Percentiles rank a stretch among this genome's conserved stretches.
These are phyloP conservation scores for Halictus ligatus DNA, from an alignment of 2,888 invertebrate genomes.

Conservation along the genomic window DNA sequence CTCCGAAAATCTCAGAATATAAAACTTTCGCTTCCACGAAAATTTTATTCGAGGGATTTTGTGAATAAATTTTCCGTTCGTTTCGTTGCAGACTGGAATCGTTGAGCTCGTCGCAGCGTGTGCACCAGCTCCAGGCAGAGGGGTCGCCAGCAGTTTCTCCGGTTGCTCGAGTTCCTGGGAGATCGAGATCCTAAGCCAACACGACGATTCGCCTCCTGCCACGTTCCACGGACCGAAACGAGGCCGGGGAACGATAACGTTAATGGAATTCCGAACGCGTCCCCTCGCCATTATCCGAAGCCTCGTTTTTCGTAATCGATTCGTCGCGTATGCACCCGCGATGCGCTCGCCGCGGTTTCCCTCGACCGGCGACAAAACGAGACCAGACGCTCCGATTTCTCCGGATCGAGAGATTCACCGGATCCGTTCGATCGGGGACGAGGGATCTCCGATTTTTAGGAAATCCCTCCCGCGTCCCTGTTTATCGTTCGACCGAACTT, in stretches of 20 bases:
- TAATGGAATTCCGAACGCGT: constrained; percentile 44
- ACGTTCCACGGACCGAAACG: constrained; percentile 31
- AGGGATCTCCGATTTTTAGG: neutral
- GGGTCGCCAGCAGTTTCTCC: neutral
- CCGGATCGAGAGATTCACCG: neutral
- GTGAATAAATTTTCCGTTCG: no score
- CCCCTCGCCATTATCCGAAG: constrained; percentile 20
- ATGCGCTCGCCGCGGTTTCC: constrained; percentile 6
- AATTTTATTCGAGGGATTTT: no score
- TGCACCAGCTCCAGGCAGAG: neutral
- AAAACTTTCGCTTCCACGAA: no score
- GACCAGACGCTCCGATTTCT: neutral
- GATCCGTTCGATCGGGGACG: neutral
- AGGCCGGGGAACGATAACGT: constrained; percentile 46
- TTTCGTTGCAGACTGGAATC: no score
- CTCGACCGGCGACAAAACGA: neutral
- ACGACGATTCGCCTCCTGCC: constrained; percentile 28
- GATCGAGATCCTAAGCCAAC: constrained; percentile 3
- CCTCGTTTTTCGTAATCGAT: constrained; percentile 3
- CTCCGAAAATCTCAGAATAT: no score
- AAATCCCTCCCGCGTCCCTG: neutral
- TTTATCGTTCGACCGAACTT: neutral
- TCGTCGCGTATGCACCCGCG: neutral
- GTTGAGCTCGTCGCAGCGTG: neutral
- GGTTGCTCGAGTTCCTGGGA: neutral